Evolutionary conservation across 2,113 vertebrate genomes (phyloP).

Genomic region (Pardalotus punctatus): DNA sequence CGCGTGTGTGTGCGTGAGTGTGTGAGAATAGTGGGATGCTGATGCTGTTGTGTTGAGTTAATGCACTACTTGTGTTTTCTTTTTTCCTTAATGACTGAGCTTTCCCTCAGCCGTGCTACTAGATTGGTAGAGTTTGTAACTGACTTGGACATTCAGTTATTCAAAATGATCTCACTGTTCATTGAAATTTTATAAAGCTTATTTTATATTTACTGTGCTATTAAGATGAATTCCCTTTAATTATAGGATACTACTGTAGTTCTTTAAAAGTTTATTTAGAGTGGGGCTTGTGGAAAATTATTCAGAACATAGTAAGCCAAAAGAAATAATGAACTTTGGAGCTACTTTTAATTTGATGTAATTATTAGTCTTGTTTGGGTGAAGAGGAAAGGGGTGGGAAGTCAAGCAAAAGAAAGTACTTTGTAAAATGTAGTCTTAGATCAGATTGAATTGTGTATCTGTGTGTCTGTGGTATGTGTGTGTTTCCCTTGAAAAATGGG

Average conservation of each 20-base stretch:
- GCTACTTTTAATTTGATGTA: slow-evolving; percentile 49
- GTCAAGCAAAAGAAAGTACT: slow-evolving; percentile 57
- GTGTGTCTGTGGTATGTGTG: slow-evolving; percentile 73
- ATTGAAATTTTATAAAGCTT: slow-evolving; percentile 64
- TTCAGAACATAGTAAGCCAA: slow-evolving; percentile 54
- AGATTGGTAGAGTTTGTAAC: slow-evolving; percentile 54
- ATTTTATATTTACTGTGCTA: slow-evolving; percentile 66
- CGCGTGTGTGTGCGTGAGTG: background rate
- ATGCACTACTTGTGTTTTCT: slow-evolving; percentile 50
- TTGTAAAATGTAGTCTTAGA: slow-evolving; percentile 77
- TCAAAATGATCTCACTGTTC: slow-evolving; percentile 47
- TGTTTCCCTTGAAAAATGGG: slow-evolving; percentile 69
- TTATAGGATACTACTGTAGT: slow-evolving; percentile 55
- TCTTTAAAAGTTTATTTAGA: slow-evolving; percentile 55
- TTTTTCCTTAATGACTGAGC: slow-evolving; percentile 31
- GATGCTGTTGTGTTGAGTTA: slow-evolving; percentile 19
- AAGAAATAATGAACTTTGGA: slow-evolving; percentile 31
- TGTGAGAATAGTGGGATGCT: background rate
- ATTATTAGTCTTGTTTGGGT: slow-evolving; percentile 50
- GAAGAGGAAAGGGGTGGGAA: slow-evolving; percentile 47
- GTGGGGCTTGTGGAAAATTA: slow-evolving; percentile 37
- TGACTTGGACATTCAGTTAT: slow-evolving; percentile 53
- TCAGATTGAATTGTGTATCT: slow-evolving; percentile 69
- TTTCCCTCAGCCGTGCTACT: slow-evolving; percentile 37
- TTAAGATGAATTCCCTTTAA: slow-evolving; percentile 52